Evolutionary conservation across 2,888 invertebrate species (phyloP), one percentile per base, ranked within the genome.

Genomic region (Acanthosepion lycidas): DNA sequence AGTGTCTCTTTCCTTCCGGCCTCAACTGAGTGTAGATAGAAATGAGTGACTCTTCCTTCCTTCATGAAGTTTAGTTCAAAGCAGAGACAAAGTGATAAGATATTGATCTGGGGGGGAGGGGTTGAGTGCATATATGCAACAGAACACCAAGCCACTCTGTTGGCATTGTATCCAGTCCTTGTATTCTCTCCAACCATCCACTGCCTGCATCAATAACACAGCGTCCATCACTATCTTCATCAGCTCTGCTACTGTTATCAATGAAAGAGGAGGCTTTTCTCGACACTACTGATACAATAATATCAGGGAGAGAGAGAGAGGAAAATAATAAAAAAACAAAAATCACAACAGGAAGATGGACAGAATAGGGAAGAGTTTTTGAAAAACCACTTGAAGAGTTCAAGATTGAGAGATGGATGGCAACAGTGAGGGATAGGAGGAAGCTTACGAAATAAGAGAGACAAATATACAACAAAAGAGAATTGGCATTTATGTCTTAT

Each of bases 281-380:
- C n/a, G n/a, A 78, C 12, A n/a, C n/a, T 78, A 78, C 78, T 78
- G 78, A 78, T 78, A n/a, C 78, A 78, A 78, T 78, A 78, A 78
- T 78, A 18, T n/a, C n/a, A 15, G 78, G n/a, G n/a, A 78, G n/a
- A 78, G 78, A n/a, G 78, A 78, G 78, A 78, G 78, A 78, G 55
- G 18, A 55, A 3, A 55, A 20, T 18, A 20, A 55, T 1, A 55
- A 20, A 59, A 20, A 18, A 59, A 20, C 23, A 59, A 59, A 59
- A 20, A 23, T 6, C 20, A 20, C 55, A 59, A 59, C 20, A 23
- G 55, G 20, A 23, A 55, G 18, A 23, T 6, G 55, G 20, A 59
- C 3, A 59, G 55, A 59, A 20, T 23, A 59, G 23, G 23, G 28
- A n/a, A 18, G n/a, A 78, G 33, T 33, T 33, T 33, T 33, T 33